Base-by-base conservation (phyloP, 1,140 invertebrate species). In the Ceratitis capitata region DNA sequence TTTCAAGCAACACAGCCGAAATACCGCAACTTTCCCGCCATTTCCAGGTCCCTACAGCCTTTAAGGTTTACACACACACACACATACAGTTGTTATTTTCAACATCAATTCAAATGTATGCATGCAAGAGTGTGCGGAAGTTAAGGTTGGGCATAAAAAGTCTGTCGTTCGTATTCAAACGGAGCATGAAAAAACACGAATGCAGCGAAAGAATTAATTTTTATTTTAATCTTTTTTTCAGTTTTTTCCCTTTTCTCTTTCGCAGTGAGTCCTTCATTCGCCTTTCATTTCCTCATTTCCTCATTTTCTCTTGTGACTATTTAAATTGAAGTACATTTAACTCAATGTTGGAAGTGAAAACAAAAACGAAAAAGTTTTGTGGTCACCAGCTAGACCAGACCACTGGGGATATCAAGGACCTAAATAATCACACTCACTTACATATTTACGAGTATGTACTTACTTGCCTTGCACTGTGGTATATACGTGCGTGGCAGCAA, bases 311-410 rank as follows among this genome's bases (percentile, higher is more conserved):
- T 12, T 3, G 16, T 26, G 26, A 14, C 12, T 19, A 69, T 69
- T 32, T 69, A 69, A 69, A 69, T 69, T 69, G 39, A 32, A 32
- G 32, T 29, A 69, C 26, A 69, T 69, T 69, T 69, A 69, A 69
- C 39, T 35, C 32, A 69, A 12, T 69, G 29, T 12, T 61, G 51
- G 2, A 69, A n/a, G n/a, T n/a, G n/a, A n/a, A n/a, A n/a, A n/a
- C n/a, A n/a, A n/a, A n/a, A n/a, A n/a, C n/a, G n/a, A n/a, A 69
- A 69, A 69, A 69, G 29, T n/a, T 69, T 69, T 69, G 26, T 56
- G 19, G n/a, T 19, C 29, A 69, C 29, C 26, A 61, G 10, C 23
- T 16, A 32, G 14, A 12, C 58, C n/a, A n/a, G n/a, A n/a, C n/a
- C n/a, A n/a, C n/a, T n/a, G n/a, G n/a, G n/a, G n/a, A n/a, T n/a